Base-by-base conservation (phyloP, 2,797 vertebrate species). In the Halcyon badia region DNA sequence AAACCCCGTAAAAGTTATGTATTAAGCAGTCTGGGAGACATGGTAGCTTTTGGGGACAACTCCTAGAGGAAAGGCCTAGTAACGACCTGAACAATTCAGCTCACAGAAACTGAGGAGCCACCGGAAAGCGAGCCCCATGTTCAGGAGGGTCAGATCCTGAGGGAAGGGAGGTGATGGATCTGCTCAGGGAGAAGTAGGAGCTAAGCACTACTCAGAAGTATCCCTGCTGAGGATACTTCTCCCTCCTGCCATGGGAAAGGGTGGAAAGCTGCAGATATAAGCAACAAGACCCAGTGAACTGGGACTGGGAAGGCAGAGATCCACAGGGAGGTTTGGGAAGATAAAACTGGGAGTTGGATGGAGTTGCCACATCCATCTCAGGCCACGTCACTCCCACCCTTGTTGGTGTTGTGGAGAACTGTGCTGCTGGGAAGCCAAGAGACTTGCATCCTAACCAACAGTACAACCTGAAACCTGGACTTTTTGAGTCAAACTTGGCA, bases 361-460 rank as follows among this genome's bases (percentile, higher is more conserved):
- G 30, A 68, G 4, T 31, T 33, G 13, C 3, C 41, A 30, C 28
- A 48, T 69, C n/a, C 25, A 3, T 17, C 26, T 76, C 52, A 56
- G 58, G 17, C 39, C 30, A 35, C 1, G 4, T 5, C 19, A 35
- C 24, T 73, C 20, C 17, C 76, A 78, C 9, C 13, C 14, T 52
- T 26, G 17, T 0, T 31, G 48, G 22, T 18, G 18, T 0, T 0
- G 16, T 21, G 19, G 8, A 11, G 33, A 48, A 30, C 15, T n/a
- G 39, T n/a, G 26, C 30, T 31, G 28, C 9, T 37, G 31, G 35
- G 6, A 80, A 61, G 46, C 14, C 28, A 37, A 0, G 0, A 66
- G 25, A 12, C 8, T 37, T 19, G 14, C 39, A 57, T 39, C 60
- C 71, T 42, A 86, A 30, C 24, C 15, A 52, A 37, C 2, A 69